Percentiles rank a stretch among this genome's conserved stretches.
Conservation (phyloP, 23 tunicate species). For the Botrylloides violaceus region DNA sequence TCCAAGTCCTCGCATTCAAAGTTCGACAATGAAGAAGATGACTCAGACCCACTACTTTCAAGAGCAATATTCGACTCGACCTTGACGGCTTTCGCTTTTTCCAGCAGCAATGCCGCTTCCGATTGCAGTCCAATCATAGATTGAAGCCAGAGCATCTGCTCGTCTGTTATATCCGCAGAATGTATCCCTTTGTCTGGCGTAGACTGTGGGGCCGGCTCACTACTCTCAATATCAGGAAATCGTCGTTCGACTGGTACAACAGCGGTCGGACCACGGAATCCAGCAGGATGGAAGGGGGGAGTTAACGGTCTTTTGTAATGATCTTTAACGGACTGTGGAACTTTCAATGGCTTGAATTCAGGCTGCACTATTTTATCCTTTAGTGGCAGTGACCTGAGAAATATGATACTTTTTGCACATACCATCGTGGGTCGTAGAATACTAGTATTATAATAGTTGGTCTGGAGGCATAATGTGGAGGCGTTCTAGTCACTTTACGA, state of each 20-base stretch:
- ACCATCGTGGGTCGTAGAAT: not conserved
- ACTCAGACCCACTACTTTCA: constrained; percentile 13
- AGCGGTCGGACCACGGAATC: not conserved
- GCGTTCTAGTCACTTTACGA: too few relatives aligned
- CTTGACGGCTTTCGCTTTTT: not conserved
- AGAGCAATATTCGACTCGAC: not conserved
- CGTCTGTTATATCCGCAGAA: not conserved
- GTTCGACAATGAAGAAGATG: constrained; percentile 4
- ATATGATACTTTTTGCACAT: too few relatives aligned
- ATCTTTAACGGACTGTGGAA: constrained; percentile 71
- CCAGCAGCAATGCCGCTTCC: constrained; percentile 38
- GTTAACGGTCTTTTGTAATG: constrained; percentile 40
- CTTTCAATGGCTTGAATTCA: constrained; percentile 14
- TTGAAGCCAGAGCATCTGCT: constrained; percentile 53
- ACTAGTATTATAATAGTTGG: too few relatives aligned
- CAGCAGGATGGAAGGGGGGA: constrained; percentile 43
- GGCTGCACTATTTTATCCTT: constrained; percentile 20
- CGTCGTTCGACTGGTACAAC: not conserved
- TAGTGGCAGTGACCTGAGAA: constrained; percentile 18
- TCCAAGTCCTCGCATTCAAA: constrained; percentile 4
- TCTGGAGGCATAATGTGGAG: too few relatives aligned
- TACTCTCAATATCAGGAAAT: not conserved
- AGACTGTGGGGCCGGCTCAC: not conserved
- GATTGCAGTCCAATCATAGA: constrained; percentile 43
- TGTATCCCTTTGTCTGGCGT: not conserved